These are phyloP conservation scores for Aegithalos caudatus DNA, from an alignment of 2,113 vertebrate genomes.

Conservation along the genomic window DNA sequence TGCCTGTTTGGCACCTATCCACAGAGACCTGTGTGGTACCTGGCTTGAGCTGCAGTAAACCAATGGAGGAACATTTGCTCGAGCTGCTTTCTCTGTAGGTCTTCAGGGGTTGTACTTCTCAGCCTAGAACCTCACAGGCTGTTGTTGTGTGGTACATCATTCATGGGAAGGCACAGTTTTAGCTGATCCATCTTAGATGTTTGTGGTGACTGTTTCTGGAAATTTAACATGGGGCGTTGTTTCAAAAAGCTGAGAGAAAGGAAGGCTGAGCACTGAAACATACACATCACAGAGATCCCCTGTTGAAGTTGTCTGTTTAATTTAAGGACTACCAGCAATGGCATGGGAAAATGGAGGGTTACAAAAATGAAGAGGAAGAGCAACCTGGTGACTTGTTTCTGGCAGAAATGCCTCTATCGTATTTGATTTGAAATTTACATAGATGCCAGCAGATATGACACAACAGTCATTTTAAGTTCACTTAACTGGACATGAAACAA, in stretches of 20 bases:
- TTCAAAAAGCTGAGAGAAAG: neutral
- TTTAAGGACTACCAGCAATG: neutral
- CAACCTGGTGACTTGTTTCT: conserved; percentile 9
- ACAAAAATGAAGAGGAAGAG: conserved; percentile 22
- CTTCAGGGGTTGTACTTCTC: neutral
- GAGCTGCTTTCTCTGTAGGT: neutral
- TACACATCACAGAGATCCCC: neutral
- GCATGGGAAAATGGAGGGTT: conserved; percentile 34
- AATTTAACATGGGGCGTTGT: neutral
- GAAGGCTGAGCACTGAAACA: neutral
- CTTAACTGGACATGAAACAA: conserved; percentile 62
- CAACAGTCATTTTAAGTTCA: conserved; percentile 42
- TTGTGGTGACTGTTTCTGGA: neutral
- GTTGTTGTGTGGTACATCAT: neutral
- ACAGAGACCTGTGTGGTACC: conserved; percentile 38
- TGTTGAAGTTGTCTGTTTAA: neutral
- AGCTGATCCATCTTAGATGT: neutral
- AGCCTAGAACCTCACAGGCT: neutral
- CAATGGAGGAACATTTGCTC: neutral
- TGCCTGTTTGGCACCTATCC: conserved; percentile 52
- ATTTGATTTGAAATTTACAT: conserved; percentile 55
- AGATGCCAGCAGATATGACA: conserved; percentile 43
- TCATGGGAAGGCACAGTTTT: neutral
- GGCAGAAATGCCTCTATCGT: conserved; percentile 1
- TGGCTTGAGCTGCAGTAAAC: conserved; percentile 10